Evolutionary conservation across 2,113 vertebrate species (phyloP), one percentile per base, ranked within the genome.

Genomic region (Montifringilla adamsi): DNA sequence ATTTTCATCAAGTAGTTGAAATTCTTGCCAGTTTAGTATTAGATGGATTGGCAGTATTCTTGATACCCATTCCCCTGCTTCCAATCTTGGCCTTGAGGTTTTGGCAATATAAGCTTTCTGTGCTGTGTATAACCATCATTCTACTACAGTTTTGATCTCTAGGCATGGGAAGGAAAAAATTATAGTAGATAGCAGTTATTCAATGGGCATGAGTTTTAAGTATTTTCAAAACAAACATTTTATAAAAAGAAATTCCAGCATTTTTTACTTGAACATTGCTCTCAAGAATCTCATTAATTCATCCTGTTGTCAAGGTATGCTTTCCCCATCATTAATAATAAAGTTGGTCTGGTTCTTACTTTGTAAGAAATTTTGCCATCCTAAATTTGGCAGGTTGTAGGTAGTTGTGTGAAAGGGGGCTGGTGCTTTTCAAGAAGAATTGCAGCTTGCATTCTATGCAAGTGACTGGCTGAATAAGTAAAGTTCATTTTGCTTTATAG

Each of bases 11-110:
- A 90, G 79, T 90, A 84, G 72, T 93, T 86, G 85, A 86, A 90
- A 81, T 86, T 90, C 62, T 76, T 90, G 92, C 94, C 94, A 92
- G 92, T 85, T 96, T 31, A 87, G 78, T 91, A 90, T 80, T 95
- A 93, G 86, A 55, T 67, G 27, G 59, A 86, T 92, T 96, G 92
- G 94, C 92, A 55, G 53, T 93, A 15, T 83, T 85, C 49, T 93
- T 90, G 67, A 77, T 86, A 59, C 63, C 88, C 79, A 31, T 94
- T 94, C 79, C 27, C 33, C 30, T 86, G n/a, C 50, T 92, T 94
- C 59, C 39, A 77, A 1, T 77, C 50, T 84, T 83, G 83, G 92
- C 85, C 76, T 84, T 92, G 63, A 84, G 76, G 88, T 90, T 77
- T 90, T 89, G 83, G 75, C 86, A 88, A 3, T 59, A 15, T 30